These are phyloP conservation scores for Penaeus chinensis DNA, from an alignment of 1,140 invertebrate species.

Conservation along the genomic window DNA sequence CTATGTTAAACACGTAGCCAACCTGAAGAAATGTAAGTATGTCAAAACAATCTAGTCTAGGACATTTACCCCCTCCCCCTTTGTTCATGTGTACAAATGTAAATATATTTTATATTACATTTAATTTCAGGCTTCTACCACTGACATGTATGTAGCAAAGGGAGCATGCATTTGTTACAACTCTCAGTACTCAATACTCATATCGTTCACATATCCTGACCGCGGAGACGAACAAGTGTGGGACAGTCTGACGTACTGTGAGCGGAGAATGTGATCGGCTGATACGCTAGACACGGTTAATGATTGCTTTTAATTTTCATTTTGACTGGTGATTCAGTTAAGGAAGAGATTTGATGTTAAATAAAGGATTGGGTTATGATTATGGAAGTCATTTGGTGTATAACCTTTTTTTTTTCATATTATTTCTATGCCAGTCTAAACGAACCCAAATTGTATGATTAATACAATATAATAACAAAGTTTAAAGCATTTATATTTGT, in stretches of 20 bases:
- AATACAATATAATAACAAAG: neutral
- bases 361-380: no score
- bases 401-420: neutral
- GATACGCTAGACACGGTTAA: no score
- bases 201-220: slow-evolving; percentile 16
- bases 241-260: neutral
- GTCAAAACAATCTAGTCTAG: slow-evolving; percentile 25
- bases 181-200: slow-evolving; percentile 18
- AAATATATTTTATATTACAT: slow-evolving; percentile 9
- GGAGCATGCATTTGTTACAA: neutral
- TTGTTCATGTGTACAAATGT: slow-evolving; percentile 19
- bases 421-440: neutral
- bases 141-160: slow-evolving; percentile 1
- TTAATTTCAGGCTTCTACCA: slow-evolving; percentile 2
- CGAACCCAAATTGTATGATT: neutral
- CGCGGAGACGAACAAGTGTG: neutral
- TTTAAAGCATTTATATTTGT: neutral
- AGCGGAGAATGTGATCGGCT: no score
- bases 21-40: slow-evolving; percentile 11
- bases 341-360: no score
- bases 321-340: no score
- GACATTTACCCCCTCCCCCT: neutral
- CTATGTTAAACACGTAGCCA: no score
- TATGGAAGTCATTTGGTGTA: neutral
- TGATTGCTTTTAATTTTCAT: no score